phyloP scores from a whole-genome alignment of 2,797 vertebrate genomes.

The Macroramphosus scolopax region DNA sequence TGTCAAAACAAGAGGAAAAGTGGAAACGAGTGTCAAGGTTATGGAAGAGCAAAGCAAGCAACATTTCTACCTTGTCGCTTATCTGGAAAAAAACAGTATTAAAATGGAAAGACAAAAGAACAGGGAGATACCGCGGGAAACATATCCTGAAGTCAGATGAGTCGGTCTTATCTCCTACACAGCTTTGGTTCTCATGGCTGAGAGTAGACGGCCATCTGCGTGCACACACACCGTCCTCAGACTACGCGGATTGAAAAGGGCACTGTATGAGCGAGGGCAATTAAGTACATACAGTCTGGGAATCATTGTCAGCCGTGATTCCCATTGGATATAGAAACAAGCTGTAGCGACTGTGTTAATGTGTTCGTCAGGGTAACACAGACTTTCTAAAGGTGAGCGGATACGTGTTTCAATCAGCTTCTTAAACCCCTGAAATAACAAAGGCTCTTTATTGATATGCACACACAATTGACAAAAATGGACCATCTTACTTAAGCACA shows the following conservation, averaged over 20 bases:
- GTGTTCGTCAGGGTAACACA: no score
- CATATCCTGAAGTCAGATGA: conserved; percentile 54
- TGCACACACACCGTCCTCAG: conserved; percentile 48
- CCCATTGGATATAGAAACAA: conserved; percentile 38
- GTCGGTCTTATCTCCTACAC: conserved; percentile 37
- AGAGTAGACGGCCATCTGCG: conserved; percentile 51
- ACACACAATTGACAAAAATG: conserved; percentile 1
- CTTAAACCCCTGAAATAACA: neutral
- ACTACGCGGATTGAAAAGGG: conserved; percentile 50
- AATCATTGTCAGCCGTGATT: conserved; percentile 51
- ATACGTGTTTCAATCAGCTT: conserved; percentile 7
- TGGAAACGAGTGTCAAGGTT: conserved; percentile 36
- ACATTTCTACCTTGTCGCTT: conserved; percentile 16
- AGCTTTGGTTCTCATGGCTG: conserved; percentile 54
- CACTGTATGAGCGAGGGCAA: conserved; percentile 50
- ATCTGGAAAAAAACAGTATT: conserved; percentile 17
- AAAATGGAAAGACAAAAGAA: conserved; percentile 29
- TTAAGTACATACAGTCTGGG: conserved; percentile 45
- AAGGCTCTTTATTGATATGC: neutral
- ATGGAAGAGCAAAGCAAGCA: conserved; percentile 15
- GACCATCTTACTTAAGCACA: neutral
- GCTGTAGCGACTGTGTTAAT: conserved; percentile 15
- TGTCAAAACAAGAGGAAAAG: conserved; percentile 27
- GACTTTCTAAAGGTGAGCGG: neutral
- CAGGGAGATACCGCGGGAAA: conserved; percentile 36